Conservation (phyloP, 2,888 invertebrate genomes). For the Yponomeuta cagnagella region DNA sequence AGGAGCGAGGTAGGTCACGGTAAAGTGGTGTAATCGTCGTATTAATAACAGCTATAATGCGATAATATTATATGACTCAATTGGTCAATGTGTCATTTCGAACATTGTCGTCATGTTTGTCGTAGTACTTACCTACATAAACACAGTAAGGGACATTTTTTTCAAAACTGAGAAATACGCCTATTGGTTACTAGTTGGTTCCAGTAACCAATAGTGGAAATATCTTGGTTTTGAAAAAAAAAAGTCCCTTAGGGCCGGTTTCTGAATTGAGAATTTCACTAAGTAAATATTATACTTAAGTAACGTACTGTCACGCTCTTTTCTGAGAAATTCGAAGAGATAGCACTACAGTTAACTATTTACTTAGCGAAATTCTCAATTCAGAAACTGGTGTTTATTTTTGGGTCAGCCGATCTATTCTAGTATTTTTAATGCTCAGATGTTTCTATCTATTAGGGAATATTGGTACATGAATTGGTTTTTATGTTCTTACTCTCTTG, state of each 20-base stretch:
- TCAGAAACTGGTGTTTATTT: not conserved
- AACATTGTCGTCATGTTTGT: not conserved
- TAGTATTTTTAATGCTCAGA: not conserved
- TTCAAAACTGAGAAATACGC: no score
- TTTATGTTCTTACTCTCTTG: not conserved
- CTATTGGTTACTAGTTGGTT: no score
- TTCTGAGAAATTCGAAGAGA: no score
- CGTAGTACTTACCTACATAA: not conserved
- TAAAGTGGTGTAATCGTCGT: not conserved
- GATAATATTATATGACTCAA: not conserved
- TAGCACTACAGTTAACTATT: no score
- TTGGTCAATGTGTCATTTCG: not conserved
- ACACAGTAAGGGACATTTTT: not conserved
- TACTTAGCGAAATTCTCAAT: no score
- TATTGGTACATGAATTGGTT: not conserved
- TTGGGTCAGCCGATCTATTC: not conserved
- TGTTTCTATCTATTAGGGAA: not conserved
- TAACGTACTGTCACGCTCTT: no score
- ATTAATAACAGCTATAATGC: conserved; percentile 8
- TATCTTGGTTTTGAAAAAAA: no score
- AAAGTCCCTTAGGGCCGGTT: no score
- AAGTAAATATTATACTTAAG: no score
- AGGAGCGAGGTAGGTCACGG: not conserved
- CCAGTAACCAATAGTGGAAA: no score
- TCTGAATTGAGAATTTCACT: no score